These are phyloP conservation scores for Acromyrmex echinatior DNA, from an alignment of 1,140 invertebrate genomes.

Conservation along the genomic window DNA sequence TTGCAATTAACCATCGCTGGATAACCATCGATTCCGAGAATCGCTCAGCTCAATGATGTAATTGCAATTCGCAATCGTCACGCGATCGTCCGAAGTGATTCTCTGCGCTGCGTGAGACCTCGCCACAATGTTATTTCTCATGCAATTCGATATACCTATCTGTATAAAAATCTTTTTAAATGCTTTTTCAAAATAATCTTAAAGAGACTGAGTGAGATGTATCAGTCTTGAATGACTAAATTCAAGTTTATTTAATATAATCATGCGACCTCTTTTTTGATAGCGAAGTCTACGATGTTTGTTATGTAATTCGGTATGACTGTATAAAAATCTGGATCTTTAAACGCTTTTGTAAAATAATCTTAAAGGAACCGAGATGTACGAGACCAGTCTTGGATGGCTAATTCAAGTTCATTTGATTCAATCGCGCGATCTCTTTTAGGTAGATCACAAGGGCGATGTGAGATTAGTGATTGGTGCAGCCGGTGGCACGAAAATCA, in stretches of 20 bases:
- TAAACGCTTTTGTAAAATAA: too few species aligned
- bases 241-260: constrained; percentile 20
- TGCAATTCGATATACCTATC: neutral
- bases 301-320: too few species aligned
- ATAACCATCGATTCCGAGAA: constrained; percentile 44
- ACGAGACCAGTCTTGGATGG: neutral
- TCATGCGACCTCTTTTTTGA: neutral
- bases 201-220: neutral
- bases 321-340: too few species aligned
- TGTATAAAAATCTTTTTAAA: neutral
- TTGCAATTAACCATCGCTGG: constrained; percentile 21
- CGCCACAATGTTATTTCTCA: neutral
- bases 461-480: constrained; percentile 92
- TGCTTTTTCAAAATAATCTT: neutral
- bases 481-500: constrained; percentile 96
- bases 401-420: constrained; percentile 1
- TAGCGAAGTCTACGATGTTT: constrained; percentile 85
- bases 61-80: constrained; percentile 41
- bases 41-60: constrained; percentile 28
- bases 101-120: neutral
- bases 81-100: constrained; percentile 34
- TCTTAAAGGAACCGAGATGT: too few species aligned
- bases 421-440: constrained; percentile 31
- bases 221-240: neutral
- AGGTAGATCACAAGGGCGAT: constrained; percentile 89